phyloP scores from a whole-genome alignment of 92 coral and sea anemone species.

The Actinostola sp. region DNA sequence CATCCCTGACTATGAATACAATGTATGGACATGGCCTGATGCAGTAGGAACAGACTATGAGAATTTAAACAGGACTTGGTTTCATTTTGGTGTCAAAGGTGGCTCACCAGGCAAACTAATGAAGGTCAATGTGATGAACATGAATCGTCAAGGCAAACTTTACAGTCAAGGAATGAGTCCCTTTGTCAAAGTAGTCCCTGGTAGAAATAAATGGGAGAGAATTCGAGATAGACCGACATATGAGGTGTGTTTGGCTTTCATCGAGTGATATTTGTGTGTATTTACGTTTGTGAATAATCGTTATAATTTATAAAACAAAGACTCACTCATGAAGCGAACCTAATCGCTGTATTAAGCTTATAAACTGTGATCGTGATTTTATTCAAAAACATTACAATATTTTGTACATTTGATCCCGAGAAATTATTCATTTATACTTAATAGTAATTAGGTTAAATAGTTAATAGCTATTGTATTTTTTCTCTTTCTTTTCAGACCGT shows the following conservation, averaged over 20 bases:
- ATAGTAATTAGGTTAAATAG: no score
- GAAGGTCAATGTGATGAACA: slow-evolving; percentile 85
- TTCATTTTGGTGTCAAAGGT: slow-evolving; percentile 95
- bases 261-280: background rate
- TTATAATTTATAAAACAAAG: background rate
- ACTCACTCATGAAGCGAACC: background rate
- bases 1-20: slow-evolving; percentile 87
- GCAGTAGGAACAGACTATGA: slow-evolving; percentile 91
- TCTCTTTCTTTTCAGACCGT: slow-evolving; percentile 64
- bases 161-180: slow-evolving; percentile 95
- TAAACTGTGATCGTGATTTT: no score
- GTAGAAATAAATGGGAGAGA: slow-evolving; percentile 89
- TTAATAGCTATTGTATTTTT: background rate
- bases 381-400: background rate
- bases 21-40: slow-evolving; percentile 96
- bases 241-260: slow-evolving; percentile 59
- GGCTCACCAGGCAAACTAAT: slow-evolving; percentile 79
- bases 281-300: background rate
- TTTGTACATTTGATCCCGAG: background rate
- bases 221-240: slow-evolving; percentile 89
- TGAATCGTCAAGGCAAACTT: slow-evolving; percentile 94
- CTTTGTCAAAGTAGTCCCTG: slow-evolving; percentile 81
- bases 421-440: no score
- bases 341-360: no score
- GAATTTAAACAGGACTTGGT: slow-evolving; percentile 93